A percentile compares a stretch with the other conserved stretches of the same genome.
Evolutionary conservation across 2,797 vertebrate genomes (phyloP).

Genomic region (Phyllotis vaccarum): DNA sequence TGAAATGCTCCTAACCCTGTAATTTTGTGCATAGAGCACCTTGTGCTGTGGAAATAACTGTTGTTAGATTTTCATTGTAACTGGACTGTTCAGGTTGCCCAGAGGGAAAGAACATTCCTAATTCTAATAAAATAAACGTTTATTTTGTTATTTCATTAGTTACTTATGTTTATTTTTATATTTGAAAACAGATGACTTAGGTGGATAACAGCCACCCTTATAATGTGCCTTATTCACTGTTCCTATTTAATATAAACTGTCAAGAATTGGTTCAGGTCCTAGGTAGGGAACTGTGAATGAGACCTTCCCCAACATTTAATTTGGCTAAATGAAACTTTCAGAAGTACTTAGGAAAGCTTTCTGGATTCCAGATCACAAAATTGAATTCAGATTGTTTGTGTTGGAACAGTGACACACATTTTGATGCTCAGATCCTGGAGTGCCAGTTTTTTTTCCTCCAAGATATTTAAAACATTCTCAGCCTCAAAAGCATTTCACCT

Average conservation of each 20-base stretch:
- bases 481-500: neutral
- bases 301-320: slow-evolving; percentile 44
- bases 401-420: neutral
- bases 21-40: slow-evolving; percentile 84
- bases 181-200: slow-evolving; percentile 33
- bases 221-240: slow-evolving; percentile 81
- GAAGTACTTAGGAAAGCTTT: slow-evolving; percentile 54
- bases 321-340: slow-evolving; percentile 52
- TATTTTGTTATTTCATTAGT: slow-evolving; percentile 86
- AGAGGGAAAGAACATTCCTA: slow-evolving; percentile 87
- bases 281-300: slow-evolving; percentile 78
- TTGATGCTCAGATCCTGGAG: slow-evolving; percentile 25
- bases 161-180: slow-evolving; percentile 83
- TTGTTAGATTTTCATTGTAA: slow-evolving; percentile 87
- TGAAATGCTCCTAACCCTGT: slow-evolving; percentile 84
- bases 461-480: slow-evolving; percentile 58
- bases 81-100: slow-evolving; percentile 86
- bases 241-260: slow-evolving; percentile 74
- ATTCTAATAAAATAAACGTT: slow-evolving; percentile 87
- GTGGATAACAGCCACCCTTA: slow-evolving; percentile 64
- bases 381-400: slow-evolving; percentile 56
- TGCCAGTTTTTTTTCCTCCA: neutral
- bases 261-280: slow-evolving; percentile 69
- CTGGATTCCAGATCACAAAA: slow-evolving; percentile 16
- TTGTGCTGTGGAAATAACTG: slow-evolving; percentile 86